Evolutionary conservation across 2,797 vertebrate species (phyloP), one percentile per base, ranked within the genome.

Genomic region (Phataginus tetradactyla): DNA sequence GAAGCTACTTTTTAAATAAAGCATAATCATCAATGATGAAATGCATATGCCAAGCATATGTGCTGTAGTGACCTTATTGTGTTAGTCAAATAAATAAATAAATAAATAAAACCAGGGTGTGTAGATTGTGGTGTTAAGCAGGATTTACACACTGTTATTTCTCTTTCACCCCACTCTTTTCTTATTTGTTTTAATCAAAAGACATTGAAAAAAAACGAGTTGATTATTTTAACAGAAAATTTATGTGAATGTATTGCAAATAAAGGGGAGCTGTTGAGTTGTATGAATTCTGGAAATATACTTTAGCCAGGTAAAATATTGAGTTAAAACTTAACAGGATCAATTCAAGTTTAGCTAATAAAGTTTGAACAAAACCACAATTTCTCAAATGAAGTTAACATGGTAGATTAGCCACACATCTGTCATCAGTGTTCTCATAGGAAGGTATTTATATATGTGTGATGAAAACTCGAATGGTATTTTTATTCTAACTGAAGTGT

Each of bases 291-390:
- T 99, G 98, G 98, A 98, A 98, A 98, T 97, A 79, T 95, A 98
- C 95, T 98, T 98, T 97, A 97, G 87, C 89, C 88, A 90, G 96
- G 95, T 98, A 98, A 98, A 98, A 98, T 98, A 97, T 95, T 69
- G 92, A 94, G 97, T 98, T 98, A 97, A 98, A 98, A 98, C 97
- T 96, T 98, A 97, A 89, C 95, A 94, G 96, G 97, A 98, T 98
- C 98, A 98, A 97, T 98, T 98, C 34, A 79, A 98, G 96, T 98
- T 98, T 98, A 98, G 97, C 97, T 99, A 98, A 98, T 98, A 98
- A 98, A 98, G 98, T 98, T 98, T 98, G 97, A 98, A 98, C 98
- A 97, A 98, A 98, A 98, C 98, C 98, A 98, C 98, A 98, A 98
- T 98, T 98, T 98, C 98, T 98, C 94, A 97, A 98, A 98, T 98